Evolutionary conservation across 1,140 invertebrate genomes (phyloP).

Genomic region (Bradysia coprophila): DNA sequence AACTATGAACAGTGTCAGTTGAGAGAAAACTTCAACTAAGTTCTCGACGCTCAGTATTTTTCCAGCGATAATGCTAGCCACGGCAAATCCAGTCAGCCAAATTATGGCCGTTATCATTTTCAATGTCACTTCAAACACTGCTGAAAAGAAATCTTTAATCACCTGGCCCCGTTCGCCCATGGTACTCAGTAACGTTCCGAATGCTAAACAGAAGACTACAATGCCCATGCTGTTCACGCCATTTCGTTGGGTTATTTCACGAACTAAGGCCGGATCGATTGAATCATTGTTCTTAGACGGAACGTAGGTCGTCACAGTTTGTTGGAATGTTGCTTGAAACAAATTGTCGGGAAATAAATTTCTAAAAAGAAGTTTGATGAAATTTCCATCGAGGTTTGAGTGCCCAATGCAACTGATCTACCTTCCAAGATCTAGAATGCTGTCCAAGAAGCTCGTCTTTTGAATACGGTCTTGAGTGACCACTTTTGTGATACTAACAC

Average conservation of each 20-base stretch:
- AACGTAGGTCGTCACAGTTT: conserved; percentile 40
- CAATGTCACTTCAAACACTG: conserved; percentile 75
- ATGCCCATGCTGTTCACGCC: conserved; percentile 78
- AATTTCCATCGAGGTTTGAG: too few relatives aligned
- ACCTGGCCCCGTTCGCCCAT: conserved; percentile 54
- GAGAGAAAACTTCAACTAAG: conserved; percentile 56
- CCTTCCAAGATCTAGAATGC: conserved; percentile 70
- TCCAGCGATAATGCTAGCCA: conserved; percentile 80
- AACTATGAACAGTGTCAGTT: conserved; percentile 75
- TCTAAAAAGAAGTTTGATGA: conserved; percentile 29
- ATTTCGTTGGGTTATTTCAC: conserved; percentile 38
- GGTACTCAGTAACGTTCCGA: conserved; percentile 67
- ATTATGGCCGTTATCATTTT: conserved; percentile 78
- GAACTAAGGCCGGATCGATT: conserved; percentile 15
- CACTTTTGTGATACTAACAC: conserved; percentile 46
- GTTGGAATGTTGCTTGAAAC: conserved; percentile 72
- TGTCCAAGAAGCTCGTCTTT: conserved; percentile 55
- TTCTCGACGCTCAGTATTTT: conserved; percentile 76
- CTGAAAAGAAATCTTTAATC: conserved; percentile 66
- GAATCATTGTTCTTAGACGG: conserved; percentile 22
- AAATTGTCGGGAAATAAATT: conserved; percentile 80
- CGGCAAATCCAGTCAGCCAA: conserved; percentile 80
- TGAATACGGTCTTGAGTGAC: conserved; percentile 26
- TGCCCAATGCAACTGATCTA: conserved; percentile 26
- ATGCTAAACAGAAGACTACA: conserved; percentile 72